Evolutionary conservation across 2,113 vertebrate species (phyloP), one percentile per base, ranked within the genome.

Genomic region (Verasper variegatus): DNA sequence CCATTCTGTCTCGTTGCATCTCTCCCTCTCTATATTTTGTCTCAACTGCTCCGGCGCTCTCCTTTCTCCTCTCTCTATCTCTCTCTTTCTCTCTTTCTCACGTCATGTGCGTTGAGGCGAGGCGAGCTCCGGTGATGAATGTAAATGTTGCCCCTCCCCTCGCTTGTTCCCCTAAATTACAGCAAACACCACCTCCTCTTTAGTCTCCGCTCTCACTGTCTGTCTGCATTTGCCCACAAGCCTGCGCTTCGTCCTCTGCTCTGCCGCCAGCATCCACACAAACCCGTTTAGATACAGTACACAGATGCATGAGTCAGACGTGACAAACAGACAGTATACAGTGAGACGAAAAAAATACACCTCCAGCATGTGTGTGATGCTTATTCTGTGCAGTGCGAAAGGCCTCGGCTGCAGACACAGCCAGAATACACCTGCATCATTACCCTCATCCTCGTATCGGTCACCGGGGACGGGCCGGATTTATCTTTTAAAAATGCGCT

Each of bases 1-100:
- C 69, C 90, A 93, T 91, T 92, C 88, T 92, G 92, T 93, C 90
- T 89, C 0, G 21, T 66, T 74, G 55, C 72, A 67, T 84, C 78
- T 64, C 74, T 84, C 73, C 71, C 54, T 77, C 65, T 71, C 17
- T 76, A 40, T 76, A 61, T 37, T 61, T 61, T 21, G 11, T 37
- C 59, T 61, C 59, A 20, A 12, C 31, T 60, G 56, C 56, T 27
- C 23, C 5, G 20, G 20, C 9, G 51, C 37, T 11, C 12, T 87
- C 74, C 31, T 74, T 26, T 47, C 73, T 45, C 83, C 61, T 68
- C 27, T 31, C 76, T 80, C 37, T 2, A 2, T 85, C 76, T 67
- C 37, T 74, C 49, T 52, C 74, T 40, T 83, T 55, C 60, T 58
- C 21, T 68, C 75, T 65, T 24, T 24, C 24, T 81, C 83, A 58